Base-by-base conservation (phyloP, 2,888 invertebrate genomes). In the Drosophila sordidula region DNA sequence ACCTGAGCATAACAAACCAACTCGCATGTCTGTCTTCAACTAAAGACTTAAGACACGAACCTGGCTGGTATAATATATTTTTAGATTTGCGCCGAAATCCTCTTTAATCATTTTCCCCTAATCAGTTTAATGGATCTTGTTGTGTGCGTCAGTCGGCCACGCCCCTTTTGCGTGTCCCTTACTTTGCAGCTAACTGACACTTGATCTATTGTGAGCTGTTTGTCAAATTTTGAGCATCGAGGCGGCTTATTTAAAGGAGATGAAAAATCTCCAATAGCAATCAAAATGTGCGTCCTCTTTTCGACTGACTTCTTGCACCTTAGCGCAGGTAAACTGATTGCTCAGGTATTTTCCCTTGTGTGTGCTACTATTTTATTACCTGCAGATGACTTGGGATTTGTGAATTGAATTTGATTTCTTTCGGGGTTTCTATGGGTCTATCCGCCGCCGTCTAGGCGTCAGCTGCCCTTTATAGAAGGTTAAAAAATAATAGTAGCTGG, bases 271-370 rank as follows among this genome's bases (percentile, higher is more conserved):
- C 39, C 64, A 54, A 29, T 36, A 22, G 16, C 34, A 41, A 75
- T 59, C 56, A 50, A 62, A 70, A 58, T 74, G 70, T 54, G 38
- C 46, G 38, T 49, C 18, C 58, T 32, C 25, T 12, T 49, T n/a
- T 46, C 18, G 45, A 42, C 68, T 76, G 77, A 79, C 75, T 83
- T 87, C 83, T 82, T 47, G 68, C 83, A 79, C 83, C 77, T 79
- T 58, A 9, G n/a, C 16, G 14, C 51, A 75, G 86, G 72, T 77
- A 80, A 58, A 56, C 55, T 67, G 51, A 44, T 41, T 32, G 9
- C 9, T 18, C 6, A 36, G 41, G 38, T 39, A 47, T 39, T 41
- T 49, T 62, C 49, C 14, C 58, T 64, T 65, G 58, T 65, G 39
- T n/a, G 3, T 47, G 57, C 65, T 65, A 59, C 58, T 54, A 38